Base-by-base conservation (phyloP, 2,888 invertebrate genomes). In the Priapulus caudatus region DNA sequence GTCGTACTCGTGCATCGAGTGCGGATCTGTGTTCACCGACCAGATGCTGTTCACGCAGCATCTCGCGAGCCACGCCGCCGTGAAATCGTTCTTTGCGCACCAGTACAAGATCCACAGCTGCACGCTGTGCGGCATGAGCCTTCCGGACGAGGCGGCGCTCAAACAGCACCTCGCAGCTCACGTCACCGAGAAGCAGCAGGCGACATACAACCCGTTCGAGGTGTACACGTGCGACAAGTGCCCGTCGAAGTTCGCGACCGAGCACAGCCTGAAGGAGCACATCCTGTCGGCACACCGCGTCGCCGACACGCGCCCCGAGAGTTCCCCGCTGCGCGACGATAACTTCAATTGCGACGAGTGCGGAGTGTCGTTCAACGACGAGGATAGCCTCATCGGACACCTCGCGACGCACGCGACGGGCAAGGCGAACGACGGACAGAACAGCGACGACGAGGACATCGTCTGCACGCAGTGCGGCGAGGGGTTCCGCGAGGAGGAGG, bases 81-180 rank as follows among this genome's bases (percentile, higher is more conserved):
- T 33, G 33, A 33, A 33, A n/a, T 33, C 33, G n/a, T 33, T 33
- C n/a, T 33, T 33, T 33, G n/a, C 33, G n/a, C n/a, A 33, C n/a
- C 10, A 33, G 33, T 10, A 33, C 33, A 33, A 10, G 10, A n/a
- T 33, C 10, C 33, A 33, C 33, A 33, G 33, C 33, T 33, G 33
- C 33, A 33, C 10, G 10, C 10, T 33, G 10, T 33, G 33, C n/a
- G 33, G 33, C 10, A 10, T 33, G n/a, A 10, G n/a, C 33, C n/a
- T 33, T 33, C 33, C 10, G n/a, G 33, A 33, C n/a, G 33, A 33
- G n/a, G 33, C n/a, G 10, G n/a, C 10, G 10, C n/a, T 33, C 10
- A 33, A 33, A 33, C 10, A 33, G 10, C 33, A 33, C 33, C n/a
- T 33, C 10, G 33, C n/a, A 10, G n/a, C 10, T 33, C 33, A 33